These are phyloP conservation scores for Caenorhabditis drosophilae DNA, from an alignment of 2,888 invertebrate genomes.

Conservation along the genomic window DNA sequence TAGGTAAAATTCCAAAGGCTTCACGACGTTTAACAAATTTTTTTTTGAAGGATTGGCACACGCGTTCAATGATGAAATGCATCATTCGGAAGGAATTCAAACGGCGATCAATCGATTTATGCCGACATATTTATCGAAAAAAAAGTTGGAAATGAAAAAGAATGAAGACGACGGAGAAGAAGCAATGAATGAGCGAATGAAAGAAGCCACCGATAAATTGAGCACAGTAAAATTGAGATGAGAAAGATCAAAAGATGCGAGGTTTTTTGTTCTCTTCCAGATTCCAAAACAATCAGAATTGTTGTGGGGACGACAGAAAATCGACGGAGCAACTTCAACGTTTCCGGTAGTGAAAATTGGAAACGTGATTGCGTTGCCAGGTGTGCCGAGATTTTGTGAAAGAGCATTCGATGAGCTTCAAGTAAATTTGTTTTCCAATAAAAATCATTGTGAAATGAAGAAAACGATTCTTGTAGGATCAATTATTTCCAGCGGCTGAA, in stretches of 20 bases:
- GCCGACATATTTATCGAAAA: constrained; percentile 15
- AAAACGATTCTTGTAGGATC: too few species aligned
- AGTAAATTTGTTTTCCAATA: constrained; percentile 33
- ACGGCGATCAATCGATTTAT: constrained; percentile 69
- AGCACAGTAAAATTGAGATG: constrained; percentile 28
- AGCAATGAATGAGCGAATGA: constrained; percentile 11
- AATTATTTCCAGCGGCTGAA: constrained; percentile 58
- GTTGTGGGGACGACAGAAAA: constrained; percentile 70
- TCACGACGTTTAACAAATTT: too few species aligned
- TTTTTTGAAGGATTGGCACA: constrained; percentile 70
- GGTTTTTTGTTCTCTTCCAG: constrained; percentile 64
- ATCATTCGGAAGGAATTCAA: constrained; percentile 70
- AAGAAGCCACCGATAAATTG: constrained; percentile 26
- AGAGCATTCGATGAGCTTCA: constrained; percentile 71
- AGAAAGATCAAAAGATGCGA: too few species aligned
- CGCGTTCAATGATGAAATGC: constrained; percentile 71
- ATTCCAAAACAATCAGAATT: constrained; percentile 72
- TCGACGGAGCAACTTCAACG: constrained; percentile 71
- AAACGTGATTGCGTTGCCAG: constrained; percentile 79
- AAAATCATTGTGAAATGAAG: constrained; percentile 4
- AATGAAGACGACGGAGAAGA: constrained; percentile 8
- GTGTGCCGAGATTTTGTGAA: constrained; percentile 75
- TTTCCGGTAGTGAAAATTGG: constrained; percentile 69
- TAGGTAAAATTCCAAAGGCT: too few species aligned
- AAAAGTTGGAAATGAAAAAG: constrained; percentile 5